These are phyloP conservation scores for Spisula subtruncata DNA, from an alignment of 2,888 invertebrate species.

Conservation along the genomic window DNA sequence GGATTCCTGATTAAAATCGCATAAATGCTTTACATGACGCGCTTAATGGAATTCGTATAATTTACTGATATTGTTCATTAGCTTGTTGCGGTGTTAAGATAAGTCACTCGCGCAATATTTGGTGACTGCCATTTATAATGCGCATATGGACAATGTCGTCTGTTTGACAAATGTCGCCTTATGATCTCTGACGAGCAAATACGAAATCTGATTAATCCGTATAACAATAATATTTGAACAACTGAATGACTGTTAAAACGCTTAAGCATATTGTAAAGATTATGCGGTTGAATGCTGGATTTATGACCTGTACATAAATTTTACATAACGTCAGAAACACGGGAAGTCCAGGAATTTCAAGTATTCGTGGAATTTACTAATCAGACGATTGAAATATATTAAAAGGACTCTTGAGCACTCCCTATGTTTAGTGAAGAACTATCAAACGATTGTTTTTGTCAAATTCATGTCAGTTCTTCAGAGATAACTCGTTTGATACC, in stretches of 20 bases:
- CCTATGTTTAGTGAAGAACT: neutral
- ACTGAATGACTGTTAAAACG: slow-evolving; percentile 1
- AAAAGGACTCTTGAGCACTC: slow-evolving; percentile 1
- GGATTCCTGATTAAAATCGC: slow-evolving; percentile 1
- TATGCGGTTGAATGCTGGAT: neutral
- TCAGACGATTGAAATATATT: neutral
- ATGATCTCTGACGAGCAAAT: neutral
- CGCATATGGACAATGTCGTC: neutral
- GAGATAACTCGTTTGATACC: neutral
- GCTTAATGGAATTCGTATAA: slow-evolving; percentile 4
- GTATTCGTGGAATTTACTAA: neutral
- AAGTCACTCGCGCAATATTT: slow-evolving; percentile 21
- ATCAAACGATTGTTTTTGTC: neutral
- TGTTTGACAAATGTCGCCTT: neutral
- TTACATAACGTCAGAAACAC: neutral
- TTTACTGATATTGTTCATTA: neutral
- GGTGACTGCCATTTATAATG: slow-evolving; percentile 13
- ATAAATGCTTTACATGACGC: neutral
- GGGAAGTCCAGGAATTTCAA: slow-evolving; percentile 6
- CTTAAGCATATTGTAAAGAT: slow-evolving; percentile 12
- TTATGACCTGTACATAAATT: slow-evolving; percentile 15
- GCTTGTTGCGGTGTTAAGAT: neutral
- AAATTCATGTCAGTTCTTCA: neutral
- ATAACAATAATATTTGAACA: slow-evolving; percentile 27
- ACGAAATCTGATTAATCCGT: slow-evolving; percentile 5